Percentiles rank a stretch among this genome's conserved stretches.
Evolutionary conservation across 2,888 invertebrate genomes (phyloP).

Genomic region (Phyllotreta striolata): DNA sequence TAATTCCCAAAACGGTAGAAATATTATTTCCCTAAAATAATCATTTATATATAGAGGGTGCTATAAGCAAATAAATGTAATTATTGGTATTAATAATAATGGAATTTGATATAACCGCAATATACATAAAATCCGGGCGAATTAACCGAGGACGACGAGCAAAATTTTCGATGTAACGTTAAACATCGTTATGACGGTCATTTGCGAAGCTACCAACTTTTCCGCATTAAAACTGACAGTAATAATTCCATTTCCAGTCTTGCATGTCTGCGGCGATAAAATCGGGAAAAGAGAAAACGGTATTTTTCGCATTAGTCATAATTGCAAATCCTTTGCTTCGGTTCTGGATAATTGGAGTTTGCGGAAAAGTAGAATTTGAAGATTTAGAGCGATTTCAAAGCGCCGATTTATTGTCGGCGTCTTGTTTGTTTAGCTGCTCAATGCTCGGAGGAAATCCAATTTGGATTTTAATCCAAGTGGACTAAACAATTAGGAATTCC

Average conservation of each 20-base stretch:
- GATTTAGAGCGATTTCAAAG: conserved; percentile 29
- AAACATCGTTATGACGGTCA: conserved; percentile 18
- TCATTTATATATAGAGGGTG: no score
- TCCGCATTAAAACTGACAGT: conserved; percentile 28
- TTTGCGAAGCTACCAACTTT: conserved; percentile 21
- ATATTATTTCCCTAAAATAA: no score
- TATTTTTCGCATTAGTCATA: conserved; percentile 39
- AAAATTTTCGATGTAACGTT: conserved; percentile 1
- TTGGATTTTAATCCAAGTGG: no score
- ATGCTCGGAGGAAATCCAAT: neutral
- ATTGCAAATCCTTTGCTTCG: conserved; percentile 32
- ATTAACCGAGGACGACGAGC: conserved; percentile 1
- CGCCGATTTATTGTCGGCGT: conserved; percentile 12
- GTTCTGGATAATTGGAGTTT: conserved; percentile 35
- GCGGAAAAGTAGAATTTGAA: conserved; percentile 34
- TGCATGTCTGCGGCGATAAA: conserved; percentile 37
- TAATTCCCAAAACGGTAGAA: no score
- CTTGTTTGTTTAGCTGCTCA: conserved; percentile 6
- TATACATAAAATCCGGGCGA: conserved; percentile 1
- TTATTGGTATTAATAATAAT: no score
- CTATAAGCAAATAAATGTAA: no score
- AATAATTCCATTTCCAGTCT: conserved; percentile 33
- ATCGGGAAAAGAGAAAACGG: conserved; percentile 28
- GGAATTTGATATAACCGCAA: no score
- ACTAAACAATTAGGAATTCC: no score